Evolutionary conservation across 2,888 invertebrate species (phyloP), one percentile per base, ranked within the genome.

Genomic region (Shargacucullia verbasci): DNA sequence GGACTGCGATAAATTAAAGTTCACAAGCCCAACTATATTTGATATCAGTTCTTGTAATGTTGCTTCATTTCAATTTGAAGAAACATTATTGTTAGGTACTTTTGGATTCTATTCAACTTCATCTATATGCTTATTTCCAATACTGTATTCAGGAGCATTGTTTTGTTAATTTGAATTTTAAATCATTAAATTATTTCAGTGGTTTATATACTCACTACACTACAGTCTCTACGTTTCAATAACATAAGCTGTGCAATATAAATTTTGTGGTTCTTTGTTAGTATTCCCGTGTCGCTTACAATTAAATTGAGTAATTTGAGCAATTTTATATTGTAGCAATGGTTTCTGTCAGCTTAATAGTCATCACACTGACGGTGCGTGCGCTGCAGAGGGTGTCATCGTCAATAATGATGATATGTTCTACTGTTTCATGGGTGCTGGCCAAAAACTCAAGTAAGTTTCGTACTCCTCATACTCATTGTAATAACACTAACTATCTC

Each of bases 281-380:
- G 20, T 11, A 13, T 11, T 20, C n/a, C n/a, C 13, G n/a, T 35
- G 13, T 35, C 0, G 5, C 27, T 7, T 7, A 3, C 7, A 27
- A 31, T 8, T 10, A 41, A n/a, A 25, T 14, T 35, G 10, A 9
- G 14, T 27, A 4, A 14, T 20, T 35, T 7, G n/a, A n/a, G n/a
- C n/a, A n/a, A n/a, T 43, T 37, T n/a, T 34, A 9, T 82, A 39
- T 50, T 76, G 8, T 78, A 94, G 93, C 48, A 91, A 92, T 67
- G 90, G 89, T 12, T 91, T 85, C 73, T 85, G 82, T 63, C 92
- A 94, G 67, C 75, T 93, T 12, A 91, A 90, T 63, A 72, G 70
- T 25, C 86, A 86, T 1, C 78, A 85, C 60, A 86, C 86, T 4
- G 89, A 88, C 57, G 85, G 82, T 10, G 43, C 61, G 5, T 87